Conservation (phyloP, 2,797 vertebrate species). For the Ptychadena robeensis region DNA sequence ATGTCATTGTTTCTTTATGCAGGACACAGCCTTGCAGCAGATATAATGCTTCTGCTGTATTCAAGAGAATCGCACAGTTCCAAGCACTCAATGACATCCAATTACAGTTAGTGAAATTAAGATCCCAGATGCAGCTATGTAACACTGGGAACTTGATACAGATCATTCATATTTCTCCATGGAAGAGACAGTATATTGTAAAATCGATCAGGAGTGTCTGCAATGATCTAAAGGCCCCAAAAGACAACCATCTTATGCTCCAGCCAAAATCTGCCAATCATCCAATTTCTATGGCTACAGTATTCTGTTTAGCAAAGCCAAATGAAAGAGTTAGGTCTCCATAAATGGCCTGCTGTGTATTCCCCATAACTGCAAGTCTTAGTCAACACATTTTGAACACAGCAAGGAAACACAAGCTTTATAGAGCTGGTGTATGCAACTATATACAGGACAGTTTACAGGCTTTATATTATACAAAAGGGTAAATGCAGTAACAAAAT, state of each 20-base stretch:
- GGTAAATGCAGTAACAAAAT: too few species aligned
- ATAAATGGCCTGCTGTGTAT: not conserved
- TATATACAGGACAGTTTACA: too few species aligned
- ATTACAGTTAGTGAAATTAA: not conserved
- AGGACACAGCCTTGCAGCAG: not conserved
- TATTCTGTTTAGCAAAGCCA: not conserved
- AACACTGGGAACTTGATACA: not conserved
- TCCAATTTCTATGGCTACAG: too few species aligned
- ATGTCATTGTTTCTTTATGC: slow-evolving; percentile 43
- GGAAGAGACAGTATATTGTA: not conserved
- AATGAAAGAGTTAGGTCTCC: not conserved
- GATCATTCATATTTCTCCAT: not conserved
- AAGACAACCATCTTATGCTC: not conserved
- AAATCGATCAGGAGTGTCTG: not conserved
- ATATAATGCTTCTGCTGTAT: slow-evolving; percentile 22
- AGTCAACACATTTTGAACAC: not conserved
- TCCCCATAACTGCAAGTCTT: not conserved
- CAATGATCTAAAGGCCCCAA: not conserved
- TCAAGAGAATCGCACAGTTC: slow-evolving; percentile 9
- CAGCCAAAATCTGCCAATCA: not conserved
- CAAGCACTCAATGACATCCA: slow-evolving; percentile 23
- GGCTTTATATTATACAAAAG: too few species aligned
- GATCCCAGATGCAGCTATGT: not conserved
- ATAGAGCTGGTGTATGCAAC: too few species aligned
- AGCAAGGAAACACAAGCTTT: not conserved